phyloP scores from a whole-genome alignment of 2,113 vertebrate genomes.

The Anhinga rufa region DNA sequence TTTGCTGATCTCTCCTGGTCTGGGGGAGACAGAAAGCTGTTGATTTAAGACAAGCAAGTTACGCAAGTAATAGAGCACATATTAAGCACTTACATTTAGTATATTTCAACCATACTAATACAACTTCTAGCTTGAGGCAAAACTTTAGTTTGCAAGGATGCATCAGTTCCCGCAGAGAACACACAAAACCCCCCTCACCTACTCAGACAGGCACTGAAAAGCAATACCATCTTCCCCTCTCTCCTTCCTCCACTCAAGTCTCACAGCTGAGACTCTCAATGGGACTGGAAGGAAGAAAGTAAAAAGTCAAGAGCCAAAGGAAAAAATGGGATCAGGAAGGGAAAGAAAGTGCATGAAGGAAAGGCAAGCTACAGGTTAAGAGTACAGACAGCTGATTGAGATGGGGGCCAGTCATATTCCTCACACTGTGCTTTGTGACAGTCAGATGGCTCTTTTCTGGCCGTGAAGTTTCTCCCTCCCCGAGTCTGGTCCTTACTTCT shows the following conservation, averaged over 20 bases:
- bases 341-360: not conserved
- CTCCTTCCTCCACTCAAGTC: accelerated
- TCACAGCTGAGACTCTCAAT: not conserved
- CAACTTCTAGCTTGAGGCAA: not conserved
- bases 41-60: not conserved
- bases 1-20: not conserved
- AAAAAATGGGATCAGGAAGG: not conserved
- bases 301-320: not conserved
- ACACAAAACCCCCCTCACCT: not conserved
- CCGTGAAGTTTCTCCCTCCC: not conserved
- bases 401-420: not conserved
- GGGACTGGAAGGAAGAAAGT: not conserved
- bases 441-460: not conserved
- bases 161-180: not conserved
- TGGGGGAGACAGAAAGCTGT: not conserved
- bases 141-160: not conserved
- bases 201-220: not conserved
- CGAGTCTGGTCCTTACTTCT: not conserved
- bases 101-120: not conserved
- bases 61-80: not conserved
- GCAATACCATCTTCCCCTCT: not conserved
- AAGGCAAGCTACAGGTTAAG: not conserved
- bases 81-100: not conserved
- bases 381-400: not conserved
- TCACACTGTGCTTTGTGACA: not conserved